Evolutionary conservation across 64 coral and sea anemone genomes (phyloP), one percentile per base, ranked within the genome.

Genomic region (Pocillopora verrucosa): DNA sequence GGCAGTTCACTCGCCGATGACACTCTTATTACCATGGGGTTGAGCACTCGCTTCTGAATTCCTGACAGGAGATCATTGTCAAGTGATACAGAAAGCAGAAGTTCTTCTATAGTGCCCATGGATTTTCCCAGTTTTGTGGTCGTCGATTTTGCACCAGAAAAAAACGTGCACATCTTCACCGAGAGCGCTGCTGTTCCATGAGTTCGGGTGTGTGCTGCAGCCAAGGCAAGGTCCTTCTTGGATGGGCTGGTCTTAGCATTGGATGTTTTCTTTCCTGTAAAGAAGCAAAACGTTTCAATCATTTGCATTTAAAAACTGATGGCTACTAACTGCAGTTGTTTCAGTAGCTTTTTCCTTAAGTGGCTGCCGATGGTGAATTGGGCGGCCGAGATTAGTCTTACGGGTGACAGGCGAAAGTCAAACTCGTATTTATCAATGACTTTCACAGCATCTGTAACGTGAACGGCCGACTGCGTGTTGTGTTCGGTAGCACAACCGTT

Each of bases 21-120:
- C 22, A 98, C 90, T 67, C 90, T 92, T 30, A 98, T 93, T 15
- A 98, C 93, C 96, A 98, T 98, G 10, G 96, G 96, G 77, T 98
- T 98, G 9, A 98, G 58, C 56, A 85, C 86, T 65, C 61, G 72
- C 78, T 94, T 98, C 70, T 98, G 96, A 62, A 65, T 25, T 16
- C 89, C 78, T 65, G 96, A 98, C 65, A 98, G 61, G 6, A 98
- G 88, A 1, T 89, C 87, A 59, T 93, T 90, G 34, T 98, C 96
- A 78, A 98, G 87, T 22, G 88, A 90, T 12, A 98, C 86, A 1
- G 96, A 90, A 13, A 98, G 73, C 11, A 93, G 92, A 36, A 98
- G 51, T 74, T 98, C 96, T 67, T 95, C 92, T 25, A 98, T 85
- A 24, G 83, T 86, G 34, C 91, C 93, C 22, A 84, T 87, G 5